Percentiles rank a stretch among this genome's conserved stretches.
Evolutionary conservation across 92 coral and sea anemone species (phyloP).

Genomic region (Umimayanthus chanpuru): DNA sequence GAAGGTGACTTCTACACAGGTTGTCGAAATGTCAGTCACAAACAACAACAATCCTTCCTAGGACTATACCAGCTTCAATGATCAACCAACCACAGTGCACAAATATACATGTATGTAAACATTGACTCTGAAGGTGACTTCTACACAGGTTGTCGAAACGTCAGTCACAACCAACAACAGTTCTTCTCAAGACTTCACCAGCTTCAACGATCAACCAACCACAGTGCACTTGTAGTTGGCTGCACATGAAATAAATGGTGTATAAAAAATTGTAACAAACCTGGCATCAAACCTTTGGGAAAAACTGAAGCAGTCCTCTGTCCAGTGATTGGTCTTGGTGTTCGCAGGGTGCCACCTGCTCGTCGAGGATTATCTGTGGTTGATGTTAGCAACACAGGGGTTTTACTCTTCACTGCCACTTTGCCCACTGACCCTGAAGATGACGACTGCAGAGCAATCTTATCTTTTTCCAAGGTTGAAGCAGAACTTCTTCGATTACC

Average conservation of each 20-base stretch:
- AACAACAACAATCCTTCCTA: too few relatives aligned
- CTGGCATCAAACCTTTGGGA: conserved; percentile 1
- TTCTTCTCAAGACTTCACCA: too few relatives aligned
- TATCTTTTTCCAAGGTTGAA: conserved; percentile 25
- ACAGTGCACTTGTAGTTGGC: not conserved
- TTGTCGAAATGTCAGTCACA: too few relatives aligned
- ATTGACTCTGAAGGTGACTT: too few relatives aligned
- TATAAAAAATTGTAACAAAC: not conserved
- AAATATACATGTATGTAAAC: too few relatives aligned
- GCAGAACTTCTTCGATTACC: conserved; percentile 9
- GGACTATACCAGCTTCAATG: too few relatives aligned
- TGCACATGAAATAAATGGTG: not conserved
- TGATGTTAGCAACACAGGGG: not conserved
- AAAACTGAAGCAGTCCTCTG: not conserved
- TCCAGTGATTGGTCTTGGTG: conserved; percentile 19
- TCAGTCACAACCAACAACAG: too few relatives aligned
- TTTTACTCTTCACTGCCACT: not conserved
- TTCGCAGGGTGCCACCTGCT: not conserved
- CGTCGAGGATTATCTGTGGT: not conserved
- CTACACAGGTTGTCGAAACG: too few relatives aligned
- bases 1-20: too few relatives aligned
- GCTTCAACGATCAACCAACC: too few relatives aligned
- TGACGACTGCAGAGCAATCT: not conserved
- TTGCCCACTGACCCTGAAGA: conserved; percentile 35
- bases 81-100: too few relatives aligned